Conservation (phyloP, 2,797 vertebrate genomes). For the Melanitta fusca region DNA sequence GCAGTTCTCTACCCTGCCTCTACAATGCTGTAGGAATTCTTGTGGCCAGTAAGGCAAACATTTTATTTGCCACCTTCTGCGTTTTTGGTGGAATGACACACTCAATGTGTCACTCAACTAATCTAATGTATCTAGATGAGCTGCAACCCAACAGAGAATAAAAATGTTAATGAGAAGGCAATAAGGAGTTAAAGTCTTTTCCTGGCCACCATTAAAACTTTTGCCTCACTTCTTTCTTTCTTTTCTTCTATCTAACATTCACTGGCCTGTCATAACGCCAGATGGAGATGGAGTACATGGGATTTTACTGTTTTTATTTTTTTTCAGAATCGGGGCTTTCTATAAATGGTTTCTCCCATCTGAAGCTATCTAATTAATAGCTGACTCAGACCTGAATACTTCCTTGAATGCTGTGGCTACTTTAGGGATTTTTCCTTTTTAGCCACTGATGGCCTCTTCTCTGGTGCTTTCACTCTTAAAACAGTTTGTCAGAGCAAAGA, state of each 20-base stretch:
- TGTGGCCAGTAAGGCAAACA: not conserved
- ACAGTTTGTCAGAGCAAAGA: not conserved
- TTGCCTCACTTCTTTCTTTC: not conserved
- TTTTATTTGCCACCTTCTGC: not conserved
- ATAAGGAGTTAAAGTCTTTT: not conserved
- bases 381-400: slow-evolving; percentile 34
- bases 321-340: not conserved
- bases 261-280: not conserved
- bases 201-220: not conserved
- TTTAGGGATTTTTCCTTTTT: slow-evolving; percentile 25
- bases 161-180: not conserved
- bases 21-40: not conserved
- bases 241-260: not conserved
- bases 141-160: not conserved
- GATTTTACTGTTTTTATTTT: not conserved
- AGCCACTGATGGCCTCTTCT: not conserved
- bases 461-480: not conserved
- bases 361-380: slow-evolving; percentile 9
- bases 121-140: not conserved
- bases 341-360: not conserved
- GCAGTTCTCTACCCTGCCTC: not conserved
- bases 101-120: too few relatives aligned
- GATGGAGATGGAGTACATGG: not conserved
- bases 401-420: slow-evolving; percentile 18
- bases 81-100: slow-evolving; percentile 14